Conservation (phyloP, 2,797 vertebrate species). For the Etheostoma nigrum region DNA sequence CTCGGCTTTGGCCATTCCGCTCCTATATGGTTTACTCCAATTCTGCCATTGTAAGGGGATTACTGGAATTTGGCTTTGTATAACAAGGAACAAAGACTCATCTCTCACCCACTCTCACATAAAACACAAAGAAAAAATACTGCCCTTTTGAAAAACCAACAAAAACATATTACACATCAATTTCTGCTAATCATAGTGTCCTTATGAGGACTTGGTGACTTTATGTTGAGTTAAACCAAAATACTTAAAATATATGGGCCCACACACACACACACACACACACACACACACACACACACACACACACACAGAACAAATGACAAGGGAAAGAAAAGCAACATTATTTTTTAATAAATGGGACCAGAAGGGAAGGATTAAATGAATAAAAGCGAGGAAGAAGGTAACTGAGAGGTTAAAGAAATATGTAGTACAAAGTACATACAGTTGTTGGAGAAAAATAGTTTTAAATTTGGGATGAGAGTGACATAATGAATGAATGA, state of each 20-base stretch:
- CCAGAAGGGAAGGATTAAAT: not conserved
- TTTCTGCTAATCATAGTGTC: slow-evolving; percentile 41
- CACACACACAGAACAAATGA: slow-evolving; percentile 26
- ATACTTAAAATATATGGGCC: not conserved
- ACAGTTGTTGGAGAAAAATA: not conserved
- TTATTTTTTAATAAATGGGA: not conserved
- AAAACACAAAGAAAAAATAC: slow-evolving; percentile 4
- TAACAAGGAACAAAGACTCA: slow-evolving; percentile 62
- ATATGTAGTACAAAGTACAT: not conserved
- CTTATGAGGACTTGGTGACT: slow-evolving; percentile 30
- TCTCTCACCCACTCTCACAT: slow-evolving; percentile 16
- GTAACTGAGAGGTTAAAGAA: slow-evolving; percentile 23
- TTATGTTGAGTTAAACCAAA: slow-evolving; percentile 25
- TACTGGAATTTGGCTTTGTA: slow-evolving; percentile 72
- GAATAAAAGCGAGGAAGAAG: not conserved
- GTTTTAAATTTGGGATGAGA: not conserved
- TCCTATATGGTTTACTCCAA: slow-evolving; percentile 55
- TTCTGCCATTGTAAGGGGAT: slow-evolving; percentile 72
- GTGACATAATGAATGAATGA: not conserved
- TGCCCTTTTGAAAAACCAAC: slow-evolving; percentile 28
- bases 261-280: not conserved
- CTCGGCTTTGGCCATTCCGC: slow-evolving; percentile 61
- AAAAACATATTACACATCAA: slow-evolving; percentile 26
- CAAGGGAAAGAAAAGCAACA: slow-evolving; percentile 5
- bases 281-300: too few species aligned